Evolutionary conservation across 2,797 vertebrate genomes (phyloP).

Genomic region (Jordanella pulchra): DNA sequence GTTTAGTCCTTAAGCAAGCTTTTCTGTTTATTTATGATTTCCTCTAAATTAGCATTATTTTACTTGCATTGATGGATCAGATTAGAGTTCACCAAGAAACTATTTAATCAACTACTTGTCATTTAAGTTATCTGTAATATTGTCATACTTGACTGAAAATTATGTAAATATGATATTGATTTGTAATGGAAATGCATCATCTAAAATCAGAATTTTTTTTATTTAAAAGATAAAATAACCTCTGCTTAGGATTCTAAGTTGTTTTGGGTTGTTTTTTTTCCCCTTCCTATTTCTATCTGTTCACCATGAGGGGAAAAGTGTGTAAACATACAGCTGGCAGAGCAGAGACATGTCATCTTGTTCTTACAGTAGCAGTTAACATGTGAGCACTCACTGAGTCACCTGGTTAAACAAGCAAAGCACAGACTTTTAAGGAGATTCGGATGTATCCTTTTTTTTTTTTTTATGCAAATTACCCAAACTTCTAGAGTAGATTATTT

Average conservation of each 20-base stretch:
- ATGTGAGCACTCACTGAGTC: not conserved
- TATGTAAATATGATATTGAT: not conserved
- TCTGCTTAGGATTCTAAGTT: not conserved
- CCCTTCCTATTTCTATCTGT: not conserved
- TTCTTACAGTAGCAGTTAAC: not conserved
- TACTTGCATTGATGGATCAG: not conserved
- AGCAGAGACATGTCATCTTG: not conserved
- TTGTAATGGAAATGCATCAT: not conserved
- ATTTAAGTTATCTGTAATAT: not conserved
- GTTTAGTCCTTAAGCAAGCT: not conserved
- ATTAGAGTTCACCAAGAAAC: not conserved
- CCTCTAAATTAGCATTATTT: not conserved
- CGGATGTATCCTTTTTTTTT: not conserved
- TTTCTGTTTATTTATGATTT: not conserved
- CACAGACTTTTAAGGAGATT: not conserved
- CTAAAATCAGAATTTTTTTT: not conserved
- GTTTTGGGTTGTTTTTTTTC: not conserved
- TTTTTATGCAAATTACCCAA: not conserved
- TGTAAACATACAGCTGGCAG: not conserved
- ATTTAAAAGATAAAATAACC: not conserved
- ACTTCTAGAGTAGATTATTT: too few species aligned
- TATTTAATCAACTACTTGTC: not conserved
- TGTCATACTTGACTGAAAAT: not conserved
- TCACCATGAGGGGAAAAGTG: not conserved
- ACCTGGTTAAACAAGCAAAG: not conserved